These are phyloP conservation scores for Caranx ignobilis DNA, from an alignment of 2,113 vertebrate species.

Conservation along the genomic window DNA sequence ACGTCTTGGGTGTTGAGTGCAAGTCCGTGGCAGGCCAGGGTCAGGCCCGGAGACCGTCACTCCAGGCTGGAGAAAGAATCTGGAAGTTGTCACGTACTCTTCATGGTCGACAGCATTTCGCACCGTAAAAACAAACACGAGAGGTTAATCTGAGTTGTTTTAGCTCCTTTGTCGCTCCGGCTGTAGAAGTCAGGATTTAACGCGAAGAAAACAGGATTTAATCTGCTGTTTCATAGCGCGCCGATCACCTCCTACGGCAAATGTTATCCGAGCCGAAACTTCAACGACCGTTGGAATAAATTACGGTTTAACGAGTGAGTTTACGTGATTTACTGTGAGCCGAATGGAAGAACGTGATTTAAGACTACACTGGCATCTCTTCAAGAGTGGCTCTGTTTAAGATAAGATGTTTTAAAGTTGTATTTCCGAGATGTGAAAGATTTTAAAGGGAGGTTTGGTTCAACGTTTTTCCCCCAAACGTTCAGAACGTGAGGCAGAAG, in stretches of 20 bases:
- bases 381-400: accelerated
- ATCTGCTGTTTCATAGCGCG: not conserved
- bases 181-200: not conserved
- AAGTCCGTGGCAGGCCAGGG: constrained; percentile 5
- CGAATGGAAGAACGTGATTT: not conserved
- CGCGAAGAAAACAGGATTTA: accelerated
- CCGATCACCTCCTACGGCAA: not conserved
- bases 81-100: not conserved
- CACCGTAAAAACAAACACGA: accelerated
- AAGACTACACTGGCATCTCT: accelerated
- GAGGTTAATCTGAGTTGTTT: accelerated
- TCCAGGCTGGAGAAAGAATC: constrained; percentile 16
- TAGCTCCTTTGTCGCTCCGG: not conserved
- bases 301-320: not conserved
- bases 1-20: not conserved
- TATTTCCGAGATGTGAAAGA: accelerated
- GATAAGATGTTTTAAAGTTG: accelerated
- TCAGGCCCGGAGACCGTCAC: constrained; percentile 49
- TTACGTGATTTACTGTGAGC: not conserved
- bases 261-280: not conserved
- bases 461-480: not conserved
- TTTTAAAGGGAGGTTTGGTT: not conserved
- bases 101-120: accelerated
- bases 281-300: not conserved
- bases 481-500: not conserved